These are phyloP conservation scores for Allobates femoralis DNA, from an alignment of 2,797 vertebrate species.

Conservation along the genomic window DNA sequence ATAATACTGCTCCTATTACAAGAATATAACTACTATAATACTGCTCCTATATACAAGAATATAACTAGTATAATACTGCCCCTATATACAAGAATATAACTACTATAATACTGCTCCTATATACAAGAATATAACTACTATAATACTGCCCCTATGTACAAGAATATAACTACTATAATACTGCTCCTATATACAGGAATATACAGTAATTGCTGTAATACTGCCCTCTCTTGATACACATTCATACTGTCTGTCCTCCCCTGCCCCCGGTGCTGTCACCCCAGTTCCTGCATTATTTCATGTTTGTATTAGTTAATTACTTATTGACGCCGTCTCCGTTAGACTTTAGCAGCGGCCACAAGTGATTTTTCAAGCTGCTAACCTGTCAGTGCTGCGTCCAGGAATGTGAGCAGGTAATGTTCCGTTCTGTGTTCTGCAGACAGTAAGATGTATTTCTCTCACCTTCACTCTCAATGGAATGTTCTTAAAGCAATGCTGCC, in stretches of 20 bases:
- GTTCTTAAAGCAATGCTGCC: not conserved
- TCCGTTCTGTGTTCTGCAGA: conserved; percentile 13
- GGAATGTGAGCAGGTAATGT: conserved; percentile 21
- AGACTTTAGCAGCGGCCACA: conserved; percentile 22
- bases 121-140: not conserved
- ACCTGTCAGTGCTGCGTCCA: conserved; percentile 8
- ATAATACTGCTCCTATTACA: not conserved
- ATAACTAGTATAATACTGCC: not conserved
- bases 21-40: conserved; percentile 3
- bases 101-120: not conserved
- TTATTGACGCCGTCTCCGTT: conserved; percentile 40
- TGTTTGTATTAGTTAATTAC: conserved; percentile 48
- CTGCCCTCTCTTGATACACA: not conserved
- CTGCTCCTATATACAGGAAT: too few species aligned
- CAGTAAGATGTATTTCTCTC: not conserved
- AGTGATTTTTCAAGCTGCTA: conserved; percentile 47
- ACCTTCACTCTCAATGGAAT: not conserved
- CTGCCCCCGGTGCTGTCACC: not conserved
- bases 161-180: not conserved
- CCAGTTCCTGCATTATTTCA: not conserved
- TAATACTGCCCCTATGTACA: not conserved
- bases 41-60: not conserved
- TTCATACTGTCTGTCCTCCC: not conserved
- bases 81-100: conserved; percentile 7
- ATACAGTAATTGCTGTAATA: too few species aligned